phyloP scores from a whole-genome alignment of 2,113 vertebrate species.

The Archilochus colubris region DNA sequence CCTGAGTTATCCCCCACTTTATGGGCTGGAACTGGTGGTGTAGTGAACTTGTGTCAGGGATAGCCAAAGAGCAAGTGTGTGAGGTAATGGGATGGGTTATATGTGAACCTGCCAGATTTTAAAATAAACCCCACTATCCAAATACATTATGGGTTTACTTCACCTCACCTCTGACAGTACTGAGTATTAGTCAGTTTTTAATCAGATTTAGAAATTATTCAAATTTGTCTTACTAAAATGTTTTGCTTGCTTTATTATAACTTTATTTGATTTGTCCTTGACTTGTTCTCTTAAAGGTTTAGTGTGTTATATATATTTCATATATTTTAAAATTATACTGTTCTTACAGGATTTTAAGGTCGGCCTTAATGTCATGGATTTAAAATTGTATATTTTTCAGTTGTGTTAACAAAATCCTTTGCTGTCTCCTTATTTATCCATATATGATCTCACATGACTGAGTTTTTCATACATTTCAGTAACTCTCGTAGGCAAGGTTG shows the following conservation, averaged over 20 bases:
- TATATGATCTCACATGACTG: background rate
- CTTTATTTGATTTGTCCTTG: background rate
- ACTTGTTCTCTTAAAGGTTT: background rate
- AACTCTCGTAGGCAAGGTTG: background rate
- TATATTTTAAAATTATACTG: background rate
- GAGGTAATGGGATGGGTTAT: background rate
- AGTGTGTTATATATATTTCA: background rate
- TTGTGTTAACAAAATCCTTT: background rate
- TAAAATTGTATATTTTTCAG: background rate
- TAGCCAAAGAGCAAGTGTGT: background rate
- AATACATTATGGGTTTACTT: background rate
- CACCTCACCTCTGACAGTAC: background rate
- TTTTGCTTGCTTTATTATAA: background rate
- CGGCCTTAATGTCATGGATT: background rate
- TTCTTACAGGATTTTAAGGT: background rate
- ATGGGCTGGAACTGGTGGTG: fast-evolving
- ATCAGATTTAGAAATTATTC: background rate
- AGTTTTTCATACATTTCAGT: background rate
- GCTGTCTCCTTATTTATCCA: background rate
- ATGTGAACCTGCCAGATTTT: background rate
- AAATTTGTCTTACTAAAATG: background rate
- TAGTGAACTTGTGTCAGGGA: fast-evolving
- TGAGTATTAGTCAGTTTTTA: background rate
- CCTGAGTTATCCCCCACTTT: background rate
- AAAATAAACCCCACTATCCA: background rate